Percentiles rank a stretch among this genome's conserved stretches.
Evolutionary conservation across 2,888 invertebrate species (phyloP).

Genomic region (Eumacrocentrus americanus): DNA sequence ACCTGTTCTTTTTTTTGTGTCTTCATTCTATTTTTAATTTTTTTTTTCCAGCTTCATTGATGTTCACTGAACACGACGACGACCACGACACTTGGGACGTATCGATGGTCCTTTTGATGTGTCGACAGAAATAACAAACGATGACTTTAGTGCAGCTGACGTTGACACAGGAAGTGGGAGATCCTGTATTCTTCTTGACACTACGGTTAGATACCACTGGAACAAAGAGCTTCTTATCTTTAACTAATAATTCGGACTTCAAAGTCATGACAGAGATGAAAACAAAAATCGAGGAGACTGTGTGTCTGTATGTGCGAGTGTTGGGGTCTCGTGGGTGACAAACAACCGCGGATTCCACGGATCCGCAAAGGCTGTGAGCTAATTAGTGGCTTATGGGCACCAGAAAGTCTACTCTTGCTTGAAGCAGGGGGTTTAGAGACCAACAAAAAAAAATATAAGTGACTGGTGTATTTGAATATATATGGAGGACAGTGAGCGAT

Average conservation of each 20-base stretch:
- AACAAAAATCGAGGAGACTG: background rate
- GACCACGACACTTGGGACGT: no score
- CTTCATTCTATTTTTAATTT: conserved; percentile 19
- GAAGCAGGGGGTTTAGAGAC: conserved; percentile 31
- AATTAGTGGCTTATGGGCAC: conserved; percentile 56
- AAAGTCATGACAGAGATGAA: conserved; percentile 40
- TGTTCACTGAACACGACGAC: no score
- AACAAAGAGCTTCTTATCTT: conserved; percentile 33
- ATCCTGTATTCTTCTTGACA: conserved; percentile 24
- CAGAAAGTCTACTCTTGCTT: conserved; percentile 32
- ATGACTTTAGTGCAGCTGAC: conserved; percentile 23
- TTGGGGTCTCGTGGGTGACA: conserved; percentile 47
- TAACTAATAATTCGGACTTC: conserved; percentile 47
- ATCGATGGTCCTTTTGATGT: background rate
- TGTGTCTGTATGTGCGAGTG: no score
- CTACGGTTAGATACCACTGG: conserved; percentile 29
- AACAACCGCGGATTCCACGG: conserved; percentile 55
- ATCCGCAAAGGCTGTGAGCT: conserved; percentile 49
- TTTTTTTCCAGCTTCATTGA: no score
- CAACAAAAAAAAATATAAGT: conserved; percentile 19
- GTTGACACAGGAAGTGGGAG: conserved; percentile 26
- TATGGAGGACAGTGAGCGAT: conserved; percentile 58
- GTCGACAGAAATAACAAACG: background rate
- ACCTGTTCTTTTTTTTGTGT: no score
- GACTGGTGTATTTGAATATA: conserved; percentile 34